phyloP scores from a whole-genome alignment of 2,797 vertebrate genomes.

The Peromyscus attwateri region DNA sequence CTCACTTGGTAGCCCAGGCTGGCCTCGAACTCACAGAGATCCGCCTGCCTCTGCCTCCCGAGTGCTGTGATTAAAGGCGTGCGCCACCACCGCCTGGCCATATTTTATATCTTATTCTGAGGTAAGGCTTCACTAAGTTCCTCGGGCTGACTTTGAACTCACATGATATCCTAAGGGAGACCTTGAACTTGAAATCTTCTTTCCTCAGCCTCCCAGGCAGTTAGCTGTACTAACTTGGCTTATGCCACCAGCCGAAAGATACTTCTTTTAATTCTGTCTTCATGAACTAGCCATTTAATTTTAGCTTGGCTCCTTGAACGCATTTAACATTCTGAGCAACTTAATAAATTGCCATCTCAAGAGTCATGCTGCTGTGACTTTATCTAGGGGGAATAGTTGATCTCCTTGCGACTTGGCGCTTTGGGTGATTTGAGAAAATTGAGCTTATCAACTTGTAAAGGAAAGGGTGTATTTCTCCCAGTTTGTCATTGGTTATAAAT shows the following conservation, averaged over 20 bases:
- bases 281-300: conserved; percentile 33
- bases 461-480: not conserved
- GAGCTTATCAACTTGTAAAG: conserved; percentile 29
- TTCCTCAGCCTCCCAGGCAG: not conserved
- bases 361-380: not conserved
- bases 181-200: not conserved
- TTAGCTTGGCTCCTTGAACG: conserved; percentile 24
- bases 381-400: not conserved
- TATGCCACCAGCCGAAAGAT: not conserved
- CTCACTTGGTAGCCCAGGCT: no score
- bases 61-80: no score
- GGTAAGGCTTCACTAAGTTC: not conserved
- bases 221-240: not conserved
- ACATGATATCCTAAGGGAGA: not conserved
- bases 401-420: not conserved
- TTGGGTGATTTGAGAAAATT: not conserved
- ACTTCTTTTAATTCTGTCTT: conserved; percentile 5
- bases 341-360: conserved; percentile 13
- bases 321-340: conserved; percentile 39
- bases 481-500: not conserved
- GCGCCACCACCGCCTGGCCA: no score
- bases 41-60: no score
- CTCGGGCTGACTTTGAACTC: not conserved
- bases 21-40: no score
- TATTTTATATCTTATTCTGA: not conserved